These are phyloP conservation scores for Campoplex capitator DNA, from an alignment of 2,888 invertebrate species.

Conservation along the genomic window DNA sequence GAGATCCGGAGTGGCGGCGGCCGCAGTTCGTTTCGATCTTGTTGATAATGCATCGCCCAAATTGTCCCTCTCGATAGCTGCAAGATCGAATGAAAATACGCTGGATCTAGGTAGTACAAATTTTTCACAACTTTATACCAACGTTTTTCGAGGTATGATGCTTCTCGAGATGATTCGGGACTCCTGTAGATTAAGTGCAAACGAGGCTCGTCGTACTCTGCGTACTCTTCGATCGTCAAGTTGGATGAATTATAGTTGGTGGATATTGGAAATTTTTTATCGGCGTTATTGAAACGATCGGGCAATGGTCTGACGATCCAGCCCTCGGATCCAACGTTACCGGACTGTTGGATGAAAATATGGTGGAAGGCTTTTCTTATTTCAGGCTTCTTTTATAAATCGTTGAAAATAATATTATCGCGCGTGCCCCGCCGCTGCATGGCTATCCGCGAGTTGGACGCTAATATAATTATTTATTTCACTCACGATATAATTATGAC, in stretches of 20 bases:
- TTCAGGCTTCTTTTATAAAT: not conserved
- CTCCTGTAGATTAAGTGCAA: constrained; percentile 61
- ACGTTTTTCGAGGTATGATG: constrained; percentile 27
- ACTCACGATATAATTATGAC: constrained; percentile 43
- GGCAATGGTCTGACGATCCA: constrained; percentile 60
- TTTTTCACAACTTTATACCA: not conserved
- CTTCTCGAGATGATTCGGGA: constrained; percentile 14
- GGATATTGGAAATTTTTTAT: constrained; percentile 10
- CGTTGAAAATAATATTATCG: too few relatives aligned
- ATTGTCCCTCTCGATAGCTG: constrained; percentile 17
- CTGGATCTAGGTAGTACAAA: too few relatives aligned
- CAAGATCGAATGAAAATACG: not conserved
- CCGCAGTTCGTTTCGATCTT: constrained; percentile 30
- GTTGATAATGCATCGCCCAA: not conserved
- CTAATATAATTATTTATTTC: not conserved
- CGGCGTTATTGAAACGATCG: constrained; percentile 40
- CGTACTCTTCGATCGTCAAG: not conserved
- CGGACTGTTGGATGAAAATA: constrained; percentile 39
- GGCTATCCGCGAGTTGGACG: not conserved
- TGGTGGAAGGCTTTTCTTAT: not conserved
- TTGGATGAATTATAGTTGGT: not conserved
- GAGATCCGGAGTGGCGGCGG: not conserved
- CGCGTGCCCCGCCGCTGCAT: too few relatives aligned
- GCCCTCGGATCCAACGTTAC: constrained; percentile 42
- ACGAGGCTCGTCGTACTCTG: constrained; percentile 27